Evolutionary conservation across 1,140 invertebrate genomes (phyloP), one percentile per base, ranked within the genome.

Genomic region (Lysiphlebus fabarum): DNA sequence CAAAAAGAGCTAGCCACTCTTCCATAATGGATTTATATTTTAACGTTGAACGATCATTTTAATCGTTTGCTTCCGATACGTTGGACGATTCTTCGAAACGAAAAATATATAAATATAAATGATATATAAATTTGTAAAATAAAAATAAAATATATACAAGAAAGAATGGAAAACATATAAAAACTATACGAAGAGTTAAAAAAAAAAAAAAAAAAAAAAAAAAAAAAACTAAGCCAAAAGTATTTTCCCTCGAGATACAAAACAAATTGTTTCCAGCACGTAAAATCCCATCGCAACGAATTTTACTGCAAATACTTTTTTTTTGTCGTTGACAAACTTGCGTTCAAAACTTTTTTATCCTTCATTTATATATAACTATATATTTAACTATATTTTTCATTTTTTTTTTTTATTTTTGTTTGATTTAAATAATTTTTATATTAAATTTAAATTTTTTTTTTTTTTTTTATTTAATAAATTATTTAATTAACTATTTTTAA

Each of bases 1-100:
- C 38, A n/a, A 14, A 4, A 17, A 7, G 26, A 58, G 50, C 43
- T 4, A 42, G 17, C 33, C 34, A 37, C 49, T 53, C 49, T 36
- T 53, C 48, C 49, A 51, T 58, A 44, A 53, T 58, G 48, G 38
- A 51, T 58, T 51, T 58, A 40, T 51, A 58, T 53, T 50, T n/a
- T 51, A 58, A 50, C 48, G 26, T 17, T 17, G 48, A 17, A 36
- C 56, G 33, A 51, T 51, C 49, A 14, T 43, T 51, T 43, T 49
- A 58, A 59, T 53, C 40, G 42, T n/a, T 14, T 11, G 51, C 37
- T 36, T 37, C 49, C 45, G 56, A 49, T 50, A 40, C 53, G 33
- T 17, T 36, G 17, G 17, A 26, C 17, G 17, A 26, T 26, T 26
- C 17, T 26, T 26, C 1, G 17, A 26, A 26, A 26, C 17, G 17